Base-by-base conservation (phyloP, 2,797 vertebrate species). In the Chanos chanos region DNA sequence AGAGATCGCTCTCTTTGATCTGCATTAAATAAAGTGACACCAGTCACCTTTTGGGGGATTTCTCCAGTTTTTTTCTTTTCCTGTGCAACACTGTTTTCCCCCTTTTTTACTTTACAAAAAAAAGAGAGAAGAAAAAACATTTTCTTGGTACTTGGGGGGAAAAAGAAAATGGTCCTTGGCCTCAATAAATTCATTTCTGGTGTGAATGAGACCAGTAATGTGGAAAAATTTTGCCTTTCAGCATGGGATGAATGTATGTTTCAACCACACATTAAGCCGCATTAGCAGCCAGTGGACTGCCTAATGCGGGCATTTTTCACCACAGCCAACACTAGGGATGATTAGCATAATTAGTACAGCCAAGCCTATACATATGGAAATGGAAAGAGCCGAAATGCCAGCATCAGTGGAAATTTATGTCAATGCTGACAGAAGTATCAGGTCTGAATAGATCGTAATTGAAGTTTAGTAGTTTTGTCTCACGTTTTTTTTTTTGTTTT, bases 281-380 rank as follows among this genome's bases (percentile, higher is more conserved):
- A 94, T 95, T 94, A 94, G 92, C 92, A 90, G 89, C 91, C 93
- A 94, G 90, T 93, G 91, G 90, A 94, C 92, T 94, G 93, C 93
- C 91, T 94, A 94, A 94, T 94, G 93, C 92, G 90, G 91, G 91
- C 90, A 94, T 94, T 94, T 95, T 93, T 94, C 93, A 92, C 92
- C 92, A 91, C 90, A 89, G 91, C 93, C 91, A 92, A 93, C 92
- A 93, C 91, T 93, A 89, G 85, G 88, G 90, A 90, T 93, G 92
- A 94, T 95, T 94, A 94, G 92, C 93, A 95, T 95, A 94, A 94
- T 94, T 94, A 95, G 93, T 90, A 93, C 91, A 93, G 91, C 92
- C 91, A 87, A 90, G 90, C 84, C 93, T 91, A 94, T 95, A 94
- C 93, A 95, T 93, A 95, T 95, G 93, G 93, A 94, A 95, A 95